phyloP scores from a whole-genome alignment of 2,113 vertebrate species.

The Aegotheles bennettii region DNA sequence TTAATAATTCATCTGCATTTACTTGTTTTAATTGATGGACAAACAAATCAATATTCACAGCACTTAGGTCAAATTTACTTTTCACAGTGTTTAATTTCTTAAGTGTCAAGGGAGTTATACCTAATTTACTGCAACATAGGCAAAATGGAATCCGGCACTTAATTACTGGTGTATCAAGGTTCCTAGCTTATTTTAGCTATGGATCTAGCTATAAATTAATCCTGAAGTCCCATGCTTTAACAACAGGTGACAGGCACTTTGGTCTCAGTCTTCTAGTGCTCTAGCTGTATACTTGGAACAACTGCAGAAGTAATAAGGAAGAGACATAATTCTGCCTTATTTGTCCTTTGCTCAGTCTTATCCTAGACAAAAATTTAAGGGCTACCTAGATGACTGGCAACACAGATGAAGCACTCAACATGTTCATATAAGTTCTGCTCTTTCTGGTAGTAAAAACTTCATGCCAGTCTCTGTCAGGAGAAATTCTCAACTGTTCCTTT shows the following conservation, averaged over 20 bases:
- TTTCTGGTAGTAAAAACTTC: neutral
- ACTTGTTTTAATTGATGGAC: neutral
- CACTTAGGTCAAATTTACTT: neutral
- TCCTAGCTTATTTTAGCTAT: neutral
- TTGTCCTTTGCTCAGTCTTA: neutral
- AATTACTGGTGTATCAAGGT: neutral
- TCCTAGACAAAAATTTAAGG: neutral
- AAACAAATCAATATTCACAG: neutral
- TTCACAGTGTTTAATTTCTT: neutral
- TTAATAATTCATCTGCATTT: neutral
- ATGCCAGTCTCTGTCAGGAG: neutral
- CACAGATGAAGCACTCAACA: neutral
- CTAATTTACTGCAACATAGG: neutral
- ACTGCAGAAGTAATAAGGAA: neutral
- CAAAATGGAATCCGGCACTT: neutral
- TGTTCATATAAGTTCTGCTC: neutral
- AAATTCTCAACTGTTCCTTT: constrained; percentile 5
- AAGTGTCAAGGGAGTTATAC: neutral
- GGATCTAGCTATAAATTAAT: neutral
- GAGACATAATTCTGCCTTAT: neutral
- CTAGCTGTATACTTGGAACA: neutral
- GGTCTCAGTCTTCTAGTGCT: neutral
- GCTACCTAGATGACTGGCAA: neutral
- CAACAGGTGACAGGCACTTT: neutral
- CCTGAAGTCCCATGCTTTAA: neutral